Percentiles rank a stretch among this genome's conserved stretches.
Conservation (phyloP, 2,113 vertebrate genomes). For the Tragulus kanchil region DNA sequence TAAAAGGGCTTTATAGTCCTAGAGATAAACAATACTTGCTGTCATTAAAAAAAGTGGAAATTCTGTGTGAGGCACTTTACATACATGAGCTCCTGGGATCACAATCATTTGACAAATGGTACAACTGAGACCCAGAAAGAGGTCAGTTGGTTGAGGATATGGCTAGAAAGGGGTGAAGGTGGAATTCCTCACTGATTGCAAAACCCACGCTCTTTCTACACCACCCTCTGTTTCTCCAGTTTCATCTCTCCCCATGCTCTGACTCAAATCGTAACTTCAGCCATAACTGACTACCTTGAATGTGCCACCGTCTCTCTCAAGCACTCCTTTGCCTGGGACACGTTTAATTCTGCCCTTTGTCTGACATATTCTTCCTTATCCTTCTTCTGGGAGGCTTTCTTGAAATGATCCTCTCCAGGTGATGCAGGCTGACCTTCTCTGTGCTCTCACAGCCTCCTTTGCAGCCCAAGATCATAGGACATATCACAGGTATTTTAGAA, state of each 20-base stretch:
- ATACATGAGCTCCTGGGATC: not conserved
- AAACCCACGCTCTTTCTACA: not conserved
- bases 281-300: not conserved
- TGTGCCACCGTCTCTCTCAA: not conserved
- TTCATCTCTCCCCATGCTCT: not conserved
- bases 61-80: not conserved
- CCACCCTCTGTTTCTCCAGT: not conserved
- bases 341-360: not conserved
- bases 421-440: not conserved
- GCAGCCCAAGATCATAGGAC: not conserved
- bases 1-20: no score
- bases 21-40: not conserved
- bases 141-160: not conserved
- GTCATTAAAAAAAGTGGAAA: not conserved
- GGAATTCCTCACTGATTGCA: not conserved
- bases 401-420: not conserved
- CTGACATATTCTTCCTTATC: not conserved
- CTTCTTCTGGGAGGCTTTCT: not conserved
- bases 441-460: not conserved
- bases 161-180: not conserved
- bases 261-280: not conserved
- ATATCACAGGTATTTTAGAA: not conserved
- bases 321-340: not conserved
- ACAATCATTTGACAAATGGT: not conserved
- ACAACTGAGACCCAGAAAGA: constrained; percentile 38